These are phyloP conservation scores for Corythucha ciliata DNA, from an alignment of 2,888 invertebrate genomes.

Conservation along the genomic window DNA sequence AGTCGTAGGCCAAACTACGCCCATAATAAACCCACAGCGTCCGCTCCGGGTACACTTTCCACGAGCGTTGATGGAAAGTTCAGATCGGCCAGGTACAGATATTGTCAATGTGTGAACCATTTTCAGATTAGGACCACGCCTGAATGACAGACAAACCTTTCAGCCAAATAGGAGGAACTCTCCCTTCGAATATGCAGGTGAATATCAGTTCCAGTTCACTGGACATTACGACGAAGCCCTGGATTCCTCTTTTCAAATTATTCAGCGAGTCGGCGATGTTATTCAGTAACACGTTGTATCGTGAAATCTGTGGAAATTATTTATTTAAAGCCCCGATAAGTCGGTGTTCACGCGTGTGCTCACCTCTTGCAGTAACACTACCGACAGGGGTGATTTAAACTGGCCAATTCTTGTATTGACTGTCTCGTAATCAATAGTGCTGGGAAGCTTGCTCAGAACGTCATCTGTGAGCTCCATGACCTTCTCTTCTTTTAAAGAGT, in stretches of 20 bases:
- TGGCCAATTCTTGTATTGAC: conserved; percentile 65
- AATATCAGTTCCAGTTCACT: conserved; percentile 72
- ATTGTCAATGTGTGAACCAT: too few relatives aligned
- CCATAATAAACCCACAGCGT: too few relatives aligned
- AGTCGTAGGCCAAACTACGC: too few relatives aligned
- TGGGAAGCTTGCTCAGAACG: conserved; percentile 62
- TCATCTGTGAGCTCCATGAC: conserved; percentile 59
- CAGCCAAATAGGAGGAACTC: conserved; percentile 65
- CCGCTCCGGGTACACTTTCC: too few relatives aligned
- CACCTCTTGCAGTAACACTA: conserved; percentile 73
- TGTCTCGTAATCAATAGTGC: conserved; percentile 63
- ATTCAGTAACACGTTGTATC: conserved; percentile 53
- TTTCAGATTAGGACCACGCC: too few relatives aligned
- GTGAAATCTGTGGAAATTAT: conserved; percentile 42
- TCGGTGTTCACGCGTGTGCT: conserved; percentile 4
- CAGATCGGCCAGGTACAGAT: too few relatives aligned
- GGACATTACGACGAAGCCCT: conserved; percentile 83
- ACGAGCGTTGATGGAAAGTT: too few relatives aligned
- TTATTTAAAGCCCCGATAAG: not conserved
- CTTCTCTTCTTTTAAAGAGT: conserved; percentile 53
- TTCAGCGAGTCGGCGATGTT: conserved; percentile 49
- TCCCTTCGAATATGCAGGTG: conserved; percentile 65
- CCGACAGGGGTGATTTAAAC: conserved; percentile 67
- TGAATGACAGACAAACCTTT: conserved; percentile 50
- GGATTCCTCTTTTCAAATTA: conserved; percentile 68